Conservation (phyloP, 35 echinoderm and acorn worm genomes). For the Eucidaris tribuloides region DNA sequence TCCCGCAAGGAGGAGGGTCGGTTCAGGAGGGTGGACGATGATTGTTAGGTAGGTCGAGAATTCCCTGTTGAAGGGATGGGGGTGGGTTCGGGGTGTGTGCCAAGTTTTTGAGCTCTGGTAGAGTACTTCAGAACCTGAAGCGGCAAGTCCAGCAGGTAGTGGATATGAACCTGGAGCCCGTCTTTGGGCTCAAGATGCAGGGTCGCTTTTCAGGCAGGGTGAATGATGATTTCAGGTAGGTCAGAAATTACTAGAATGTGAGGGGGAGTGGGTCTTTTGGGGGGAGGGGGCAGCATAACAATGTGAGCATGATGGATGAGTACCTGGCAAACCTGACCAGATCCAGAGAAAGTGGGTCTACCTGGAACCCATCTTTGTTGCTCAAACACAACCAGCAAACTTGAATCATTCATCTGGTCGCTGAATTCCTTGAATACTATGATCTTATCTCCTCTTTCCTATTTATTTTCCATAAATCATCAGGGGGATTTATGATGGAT, state of each 20-base stretch:
- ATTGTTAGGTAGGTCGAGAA: no score
- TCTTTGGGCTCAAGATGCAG: constrained; percentile 99
- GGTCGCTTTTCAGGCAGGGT: constrained; percentile 91
- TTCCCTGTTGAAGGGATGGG: no score
- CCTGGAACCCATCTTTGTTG: constrained; percentile 99
- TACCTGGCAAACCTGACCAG: constrained; percentile 95
- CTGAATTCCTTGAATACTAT: no score
- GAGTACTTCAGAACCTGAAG: constrained; percentile 96
- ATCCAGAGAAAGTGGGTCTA: constrained; percentile 99
- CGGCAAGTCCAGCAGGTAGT: constrained; percentile 93
- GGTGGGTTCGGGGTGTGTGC: no score
- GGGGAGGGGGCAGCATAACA: no score
- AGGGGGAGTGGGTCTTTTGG: no score
- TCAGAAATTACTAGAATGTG: neutral
- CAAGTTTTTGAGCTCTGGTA: no score
- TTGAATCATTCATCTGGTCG: no score
- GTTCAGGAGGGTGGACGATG: constrained; percentile 95
- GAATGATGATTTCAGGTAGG: constrained; percentile 99
- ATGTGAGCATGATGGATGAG: no score
- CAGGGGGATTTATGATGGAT: constrained; percentile 89
- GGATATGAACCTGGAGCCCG: constrained; percentile 98
- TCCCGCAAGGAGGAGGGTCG: constrained; percentile 95
- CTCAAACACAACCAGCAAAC: no score
- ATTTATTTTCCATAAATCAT: neutral
- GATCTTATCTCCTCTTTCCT: neutral